These are phyloP conservation scores for Coptotermes formosanus DNA, from an alignment of 1,140 invertebrate genomes.

Conservation along the genomic window DNA sequence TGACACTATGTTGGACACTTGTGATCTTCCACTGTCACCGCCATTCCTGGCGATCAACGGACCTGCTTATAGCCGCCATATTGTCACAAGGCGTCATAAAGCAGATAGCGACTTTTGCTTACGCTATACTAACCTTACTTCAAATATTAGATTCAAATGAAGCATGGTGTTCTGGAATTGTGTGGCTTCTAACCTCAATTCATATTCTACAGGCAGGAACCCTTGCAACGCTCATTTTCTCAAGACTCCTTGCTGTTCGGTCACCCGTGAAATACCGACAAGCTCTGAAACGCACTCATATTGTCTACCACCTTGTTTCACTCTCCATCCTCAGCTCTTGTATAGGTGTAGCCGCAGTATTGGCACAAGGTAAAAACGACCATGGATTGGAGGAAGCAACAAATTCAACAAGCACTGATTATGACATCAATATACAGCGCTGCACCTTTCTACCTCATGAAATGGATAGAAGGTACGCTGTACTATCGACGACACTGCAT, in stretches of 20 bases:
- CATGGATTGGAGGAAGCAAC: neutral
- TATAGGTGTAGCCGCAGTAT: constrained; percentile 50
- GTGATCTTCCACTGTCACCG: constrained; percentile 56
- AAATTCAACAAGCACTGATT: constrained; percentile 37
- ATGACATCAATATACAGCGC: no score
- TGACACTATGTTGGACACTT: constrained; percentile 51
- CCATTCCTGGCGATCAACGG: constrained; percentile 53
- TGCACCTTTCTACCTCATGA: constrained; percentile 51
- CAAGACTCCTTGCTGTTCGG: constrained; percentile 49
- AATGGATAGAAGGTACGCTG: constrained; percentile 50
- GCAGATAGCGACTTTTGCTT: constrained; percentile 50
- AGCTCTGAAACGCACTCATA: constrained; percentile 51
- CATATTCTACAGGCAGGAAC: constrained; percentile 56
- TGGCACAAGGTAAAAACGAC: constrained; percentile 43
- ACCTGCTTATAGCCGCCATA: constrained; percentile 55
- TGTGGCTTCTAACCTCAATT: constrained; percentile 52
- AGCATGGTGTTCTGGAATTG: constrained; percentile 47
- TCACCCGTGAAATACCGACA: constrained; percentile 52
- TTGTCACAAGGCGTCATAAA: constrained; percentile 50
- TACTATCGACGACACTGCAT: constrained; percentile 54
- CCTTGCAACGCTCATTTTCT: constrained; percentile 53
- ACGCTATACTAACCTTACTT: constrained; percentile 52
- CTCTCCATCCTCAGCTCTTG: constrained; percentile 52
- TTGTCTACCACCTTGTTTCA: constrained; percentile 56
- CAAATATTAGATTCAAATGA: constrained; percentile 44